These are phyloP conservation scores for Drosophila nigromelanica DNA, from an alignment of 1,140 invertebrate genomes.

Conservation along the genomic window DNA sequence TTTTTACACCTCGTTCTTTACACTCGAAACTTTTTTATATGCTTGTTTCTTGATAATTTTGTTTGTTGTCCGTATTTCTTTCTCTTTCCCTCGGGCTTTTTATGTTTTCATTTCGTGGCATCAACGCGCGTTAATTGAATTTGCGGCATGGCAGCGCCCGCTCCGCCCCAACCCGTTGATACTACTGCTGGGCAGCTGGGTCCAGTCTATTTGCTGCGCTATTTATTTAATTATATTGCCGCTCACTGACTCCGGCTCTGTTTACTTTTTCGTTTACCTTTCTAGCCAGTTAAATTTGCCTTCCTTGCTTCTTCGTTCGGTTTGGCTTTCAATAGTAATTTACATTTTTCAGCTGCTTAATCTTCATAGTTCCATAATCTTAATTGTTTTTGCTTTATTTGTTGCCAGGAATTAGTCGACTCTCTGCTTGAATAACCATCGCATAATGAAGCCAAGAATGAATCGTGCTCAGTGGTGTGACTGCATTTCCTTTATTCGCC, in stretches of 20 bases:
- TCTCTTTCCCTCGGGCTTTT: slow-evolving; percentile 41
- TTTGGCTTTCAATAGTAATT: slow-evolving; percentile 52
- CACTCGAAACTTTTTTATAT: slow-evolving; percentile 50
- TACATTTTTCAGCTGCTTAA: slow-evolving; percentile 72
- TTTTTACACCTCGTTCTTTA: slow-evolving; percentile 68
- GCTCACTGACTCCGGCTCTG: slow-evolving; percentile 23
- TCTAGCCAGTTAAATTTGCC: slow-evolving; percentile 69
- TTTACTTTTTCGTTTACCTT: slow-evolving; percentile 47
- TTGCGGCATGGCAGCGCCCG: slow-evolving; percentile 52
- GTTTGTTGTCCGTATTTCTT: slow-evolving; percentile 31
- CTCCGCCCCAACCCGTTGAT: not conserved
- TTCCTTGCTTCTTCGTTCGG: slow-evolving; percentile 11
- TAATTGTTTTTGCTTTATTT: slow-evolving; percentile 37
- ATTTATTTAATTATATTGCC: slow-evolving; percentile 75
- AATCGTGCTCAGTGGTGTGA: slow-evolving; percentile 14
- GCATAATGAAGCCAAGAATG: not conserved
- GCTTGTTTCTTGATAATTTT: slow-evolving; percentile 53
- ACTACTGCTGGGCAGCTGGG: not conserved
- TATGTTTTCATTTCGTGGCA: slow-evolving; percentile 46
- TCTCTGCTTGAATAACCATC: slow-evolving; percentile 38
- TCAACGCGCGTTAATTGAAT: slow-evolving; percentile 67
- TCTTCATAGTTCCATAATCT: slow-evolving; percentile 25
- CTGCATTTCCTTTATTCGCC: slow-evolving; percentile 2
- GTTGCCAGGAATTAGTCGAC: slow-evolving; percentile 41
- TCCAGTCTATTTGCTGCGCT: slow-evolving; percentile 45